Evolutionary conservation across 1,140 invertebrate species (phyloP), one percentile per base, ranked within the genome.

Genomic region (Pseudachorutes palmiensis): DNA sequence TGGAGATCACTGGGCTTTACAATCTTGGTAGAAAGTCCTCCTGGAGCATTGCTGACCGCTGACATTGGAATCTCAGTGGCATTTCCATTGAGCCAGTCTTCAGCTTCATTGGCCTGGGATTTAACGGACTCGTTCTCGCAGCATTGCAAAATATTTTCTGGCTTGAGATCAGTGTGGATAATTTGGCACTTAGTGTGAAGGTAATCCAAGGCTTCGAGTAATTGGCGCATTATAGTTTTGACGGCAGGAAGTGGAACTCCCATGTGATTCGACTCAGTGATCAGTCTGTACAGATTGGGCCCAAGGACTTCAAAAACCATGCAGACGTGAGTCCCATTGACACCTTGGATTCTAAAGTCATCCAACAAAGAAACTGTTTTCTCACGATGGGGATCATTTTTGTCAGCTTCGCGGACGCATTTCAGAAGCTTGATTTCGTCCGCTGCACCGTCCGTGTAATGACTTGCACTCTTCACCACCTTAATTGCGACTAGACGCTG

Each of bases 141-240:
- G 78, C 89, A 86, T 9, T 96, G 92, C 81, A 91, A 95, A 65
- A 98, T 94, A 84, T 99, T 99, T 82, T 99, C 97, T 57, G 97
- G 97, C 79, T 99, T 99, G 71, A 99, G 97, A 78, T 99, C 97
- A 24, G 97, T 99, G 78, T 99, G 97, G 80, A 99, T 99, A 74
- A 99, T 99, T 79, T 87, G 82, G 84, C 97, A 98, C 83, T 97
- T 97, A 64, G 88, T 87, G 79, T 99, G 97, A 67, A 99, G 83
- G 82, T 99, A 99, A 79, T 97, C 89, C 65, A 99, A 82, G 33
- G 93, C 96, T 82, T 98, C 91, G 28, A 98, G 82, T 19, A 98
- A 92, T 85, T 99, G 96, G 76, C 86, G 85, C 66, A 95, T 97
- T 72, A 99, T 99, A 60, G 85, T 87, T 81, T 91, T 92, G 1